phyloP scores from a whole-genome alignment of 2,797 vertebrate species.

The Sebastes reedi region DNA sequence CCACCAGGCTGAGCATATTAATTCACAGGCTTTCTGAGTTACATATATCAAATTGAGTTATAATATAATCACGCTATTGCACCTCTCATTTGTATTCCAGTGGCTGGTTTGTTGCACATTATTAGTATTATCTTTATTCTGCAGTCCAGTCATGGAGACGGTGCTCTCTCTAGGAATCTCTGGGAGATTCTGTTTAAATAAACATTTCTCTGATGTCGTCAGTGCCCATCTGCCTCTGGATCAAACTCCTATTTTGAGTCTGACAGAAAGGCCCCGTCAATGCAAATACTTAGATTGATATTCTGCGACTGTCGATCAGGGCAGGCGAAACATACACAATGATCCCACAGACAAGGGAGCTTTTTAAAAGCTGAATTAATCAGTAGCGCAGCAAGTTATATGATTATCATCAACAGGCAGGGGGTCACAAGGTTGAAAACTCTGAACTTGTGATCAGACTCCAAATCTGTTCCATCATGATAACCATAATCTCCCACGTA shows the following conservation, averaged over 20 bases:
- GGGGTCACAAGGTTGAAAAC: constrained; percentile 38
- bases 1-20: neutral
- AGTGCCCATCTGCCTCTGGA: constrained; percentile 50
- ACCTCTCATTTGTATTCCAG: constrained; percentile 63
- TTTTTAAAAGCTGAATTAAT: constrained; percentile 48
- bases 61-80: constrained; percentile 31
- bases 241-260: constrained; percentile 35
- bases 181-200: constrained; percentile 59
- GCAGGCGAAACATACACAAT: constrained; percentile 12
- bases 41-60: constrained; percentile 22
- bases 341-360: neutral
- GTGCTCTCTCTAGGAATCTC: constrained; percentile 42
- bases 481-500: constrained; percentile 27
- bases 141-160: constrained; percentile 50
- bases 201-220: constrained; percentile 57
- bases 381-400: neutral
- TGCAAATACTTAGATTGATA: constrained; percentile 70
- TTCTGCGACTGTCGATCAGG: constrained; percentile 47
- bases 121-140: constrained; percentile 44
- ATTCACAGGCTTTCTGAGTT: neutral
- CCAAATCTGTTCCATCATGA: constrained; percentile 17
- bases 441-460: constrained; percentile 23
- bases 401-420: constrained; percentile 36
- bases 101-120: neutral
- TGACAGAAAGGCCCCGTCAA: constrained; percentile 36